These are phyloP conservation scores for Lasioglossum morio DNA, from an alignment of 2,888 invertebrate genomes.

Conservation along the genomic window DNA sequence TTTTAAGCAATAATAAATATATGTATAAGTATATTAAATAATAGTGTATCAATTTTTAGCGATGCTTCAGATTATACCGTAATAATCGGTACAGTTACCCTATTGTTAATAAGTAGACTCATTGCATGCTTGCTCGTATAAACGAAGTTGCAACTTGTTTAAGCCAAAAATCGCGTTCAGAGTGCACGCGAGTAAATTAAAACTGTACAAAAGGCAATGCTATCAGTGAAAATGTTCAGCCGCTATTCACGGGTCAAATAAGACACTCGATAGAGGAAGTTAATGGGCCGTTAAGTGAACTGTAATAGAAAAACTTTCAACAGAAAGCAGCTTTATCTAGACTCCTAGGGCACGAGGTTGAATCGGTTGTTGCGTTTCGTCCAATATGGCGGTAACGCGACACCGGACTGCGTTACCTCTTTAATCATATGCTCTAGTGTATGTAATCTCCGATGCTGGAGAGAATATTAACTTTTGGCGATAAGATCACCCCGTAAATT, in stretches of 20 bases:
- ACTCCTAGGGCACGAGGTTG: conserved; percentile 16
- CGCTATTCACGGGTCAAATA: not conserved
- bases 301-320: conserved; percentile 57
- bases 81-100: too few species aligned
- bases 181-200: not conserved
- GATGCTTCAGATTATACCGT: too few species aligned
- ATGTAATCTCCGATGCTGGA: conserved; percentile 24
- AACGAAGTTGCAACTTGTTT: not conserved
- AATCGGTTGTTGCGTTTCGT: conserved; percentile 22
- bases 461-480: conserved; percentile 50
- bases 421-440: conserved; percentile 57
- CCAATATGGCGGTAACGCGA: conserved; percentile 72
- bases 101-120: not conserved
- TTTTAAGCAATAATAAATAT: too few species aligned
- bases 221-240: not conserved
- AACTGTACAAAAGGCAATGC: not conserved
- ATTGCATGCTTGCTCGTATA: not conserved
- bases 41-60: too few species aligned
- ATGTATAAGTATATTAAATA: too few species aligned
- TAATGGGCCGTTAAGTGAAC: conserved; percentile 64
- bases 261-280: conserved; percentile 22
- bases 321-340: conserved; percentile 28
- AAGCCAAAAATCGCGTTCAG: not conserved
- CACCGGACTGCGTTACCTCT: conserved; percentile 61
- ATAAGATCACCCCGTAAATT: conserved; percentile 57